Evolutionary conservation across 1,140 invertebrate species (phyloP).

Genomic region (Drosophila arawakana): DNA sequence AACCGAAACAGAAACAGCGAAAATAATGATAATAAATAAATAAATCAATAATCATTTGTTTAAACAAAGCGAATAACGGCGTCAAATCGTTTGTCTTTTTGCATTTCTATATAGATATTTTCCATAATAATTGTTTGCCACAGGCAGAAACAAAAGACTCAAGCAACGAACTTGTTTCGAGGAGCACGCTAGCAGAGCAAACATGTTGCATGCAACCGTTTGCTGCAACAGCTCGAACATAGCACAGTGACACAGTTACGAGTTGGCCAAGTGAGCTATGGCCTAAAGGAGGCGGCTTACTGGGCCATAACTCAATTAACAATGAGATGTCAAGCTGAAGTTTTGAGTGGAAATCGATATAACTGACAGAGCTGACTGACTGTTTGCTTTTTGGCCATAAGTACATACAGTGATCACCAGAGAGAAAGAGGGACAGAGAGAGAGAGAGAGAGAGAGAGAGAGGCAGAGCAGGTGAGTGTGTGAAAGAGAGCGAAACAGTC

Average conservation of each 20-base stretch:
- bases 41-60: slow-evolving; percentile 63
- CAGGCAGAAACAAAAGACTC: slow-evolving; percentile 62
- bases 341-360: slow-evolving; percentile 41
- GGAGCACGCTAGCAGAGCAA: slow-evolving; percentile 1
- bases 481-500: background rate
- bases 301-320: slow-evolving; percentile 64
- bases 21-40: slow-evolving; percentile 31
- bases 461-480: background rate
- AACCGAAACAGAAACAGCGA: slow-evolving; percentile 51
- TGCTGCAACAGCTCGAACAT: slow-evolving; percentile 41
- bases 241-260: slow-evolving; percentile 69
- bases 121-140: slow-evolving; percentile 4
- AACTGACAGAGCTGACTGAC: slow-evolving; percentile 15
- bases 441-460: background rate
- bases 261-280: background rate
- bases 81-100: slow-evolving; percentile 43
- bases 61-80: slow-evolving; percentile 63
- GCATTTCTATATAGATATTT: slow-evolving; percentile 34
- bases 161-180: slow-evolving; percentile 62
- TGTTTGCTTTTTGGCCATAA: slow-evolving; percentile 15
- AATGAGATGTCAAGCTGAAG: slow-evolving; percentile 46
- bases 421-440: background rate
- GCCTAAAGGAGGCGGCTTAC: slow-evolving; percentile 8
- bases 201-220: slow-evolving; percentile 48
- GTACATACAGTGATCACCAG: background rate